Evolutionary conservation across 2,888 invertebrate species (phyloP).

Genomic region (Rhopalosiphum nymphaeae): DNA sequence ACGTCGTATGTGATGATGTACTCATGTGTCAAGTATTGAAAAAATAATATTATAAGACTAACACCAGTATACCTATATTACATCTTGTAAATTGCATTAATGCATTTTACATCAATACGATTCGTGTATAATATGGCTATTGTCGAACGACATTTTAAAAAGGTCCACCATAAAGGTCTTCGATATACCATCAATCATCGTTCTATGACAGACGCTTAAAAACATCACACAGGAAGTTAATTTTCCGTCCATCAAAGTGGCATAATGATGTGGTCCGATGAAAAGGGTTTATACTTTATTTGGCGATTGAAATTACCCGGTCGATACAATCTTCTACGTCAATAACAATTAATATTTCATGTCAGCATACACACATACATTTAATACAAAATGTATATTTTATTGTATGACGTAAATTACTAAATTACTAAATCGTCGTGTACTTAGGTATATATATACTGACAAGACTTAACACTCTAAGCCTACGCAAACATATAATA

Average conservation of each 20-base stretch:
- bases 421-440: background rate
- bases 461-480: slow-evolving; percentile 29
- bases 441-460: background rate
- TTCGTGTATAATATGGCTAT: background rate
- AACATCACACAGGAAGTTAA: background rate
- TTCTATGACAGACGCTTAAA: background rate
- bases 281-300: background rate
- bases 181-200: background rate
- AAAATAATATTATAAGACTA: background rate
- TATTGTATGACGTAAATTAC: background rate
- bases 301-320: background rate
- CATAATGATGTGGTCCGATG: background rate
- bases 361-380: background rate
- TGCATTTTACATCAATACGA: background rate
- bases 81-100: background rate
- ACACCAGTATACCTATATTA: background rate
- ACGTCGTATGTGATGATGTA: background rate
- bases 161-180: background rate
- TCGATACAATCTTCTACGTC: background rate
- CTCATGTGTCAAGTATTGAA: background rate
- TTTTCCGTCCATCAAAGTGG: background rate
- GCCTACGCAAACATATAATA: slow-evolving; percentile 34
- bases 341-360: slow-evolving; percentile 8
- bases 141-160: background rate
- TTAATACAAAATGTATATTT: background rate